Conservation (phyloP, 2,113 vertebrate species). For the Cromileptes altivelis region DNA sequence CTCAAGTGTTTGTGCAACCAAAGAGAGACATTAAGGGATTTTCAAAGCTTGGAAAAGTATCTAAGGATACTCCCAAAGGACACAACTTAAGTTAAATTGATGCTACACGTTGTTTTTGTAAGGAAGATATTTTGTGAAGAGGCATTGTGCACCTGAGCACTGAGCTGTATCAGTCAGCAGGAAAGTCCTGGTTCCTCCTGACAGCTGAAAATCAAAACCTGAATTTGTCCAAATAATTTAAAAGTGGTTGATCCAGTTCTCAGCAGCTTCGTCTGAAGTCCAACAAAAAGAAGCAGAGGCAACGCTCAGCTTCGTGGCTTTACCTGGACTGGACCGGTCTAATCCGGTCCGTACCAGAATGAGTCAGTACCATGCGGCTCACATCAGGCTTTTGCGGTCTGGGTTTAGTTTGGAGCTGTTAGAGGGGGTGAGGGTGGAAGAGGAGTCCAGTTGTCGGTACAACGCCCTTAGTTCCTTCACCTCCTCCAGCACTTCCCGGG, state of each 20-base stretch:
- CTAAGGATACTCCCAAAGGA: neutral
- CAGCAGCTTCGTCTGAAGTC: constrained; percentile 16
- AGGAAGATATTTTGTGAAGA: neutral
- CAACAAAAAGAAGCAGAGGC: neutral
- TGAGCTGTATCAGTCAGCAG: neutral
- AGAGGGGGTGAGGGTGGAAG: constrained; percentile 12
- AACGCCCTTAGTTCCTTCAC: constrained; percentile 90
- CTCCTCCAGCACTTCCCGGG: constrained; percentile 91
- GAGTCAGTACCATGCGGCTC: constrained; percentile 16
- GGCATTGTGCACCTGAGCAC: neutral
- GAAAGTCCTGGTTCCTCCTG: neutral
- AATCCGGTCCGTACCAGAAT: neutral
- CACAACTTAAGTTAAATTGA: neutral
- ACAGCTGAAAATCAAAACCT: neutral
- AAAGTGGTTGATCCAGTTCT: neutral
- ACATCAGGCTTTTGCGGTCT: constrained; percentile 91
- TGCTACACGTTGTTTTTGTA: neutral
- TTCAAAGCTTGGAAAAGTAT: too few relatives aligned
- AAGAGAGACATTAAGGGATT: neutral
- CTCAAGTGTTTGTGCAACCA: neutral
- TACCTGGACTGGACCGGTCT: neutral
- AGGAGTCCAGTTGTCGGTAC: constrained; percentile 87
- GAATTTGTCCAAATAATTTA: constrained; percentile 24
- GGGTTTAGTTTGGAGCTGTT: constrained; percentile 75
- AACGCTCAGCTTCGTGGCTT: neutral